Base-by-base conservation (phyloP, 2,113 vertebrate species). In the Elephas maximus region DNA sequence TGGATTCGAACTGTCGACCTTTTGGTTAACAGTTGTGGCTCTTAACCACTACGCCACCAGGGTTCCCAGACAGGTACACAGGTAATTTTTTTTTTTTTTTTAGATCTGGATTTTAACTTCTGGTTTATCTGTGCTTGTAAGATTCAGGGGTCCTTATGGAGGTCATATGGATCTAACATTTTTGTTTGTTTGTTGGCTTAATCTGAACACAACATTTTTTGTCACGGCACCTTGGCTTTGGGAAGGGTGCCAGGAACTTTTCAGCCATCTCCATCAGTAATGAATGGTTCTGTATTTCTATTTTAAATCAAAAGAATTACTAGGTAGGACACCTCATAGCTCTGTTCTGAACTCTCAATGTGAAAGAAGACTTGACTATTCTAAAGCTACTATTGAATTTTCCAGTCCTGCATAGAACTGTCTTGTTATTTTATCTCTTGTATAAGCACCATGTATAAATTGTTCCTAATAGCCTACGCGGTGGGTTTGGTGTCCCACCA, bases 151-250 rank as follows among this genome's bases (percentile, higher is more conserved):
- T 33, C 33, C 1, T 77, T 41, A 30, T 30, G 18, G 33, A 9
- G 73, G n/a, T 33, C 28, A 4, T 81, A 24, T 60, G 15, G 37
- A 9, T 37, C 37, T 78, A 48, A 7, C 23, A 48, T 28, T 76
- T n/a, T 73, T 67, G 26, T 41, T 21, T 67, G 15, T 28, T 67
- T 62, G 23, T 33, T 93, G 53, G 48, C 53, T 84, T 93, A n/a
- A 73, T 90, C 89, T 90, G 90, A 90, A 45, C 71, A 21, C 83
- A 45, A 69, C 33, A 74, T 33, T 84, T 45, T 62, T 83, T 83
- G 1, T 85, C 28, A 87, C 83, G 87, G 74, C 44, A 30, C 73
- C 73, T 83, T 4, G 45, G 53, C 33, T 2, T 0, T 30, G 37
- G 86, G 65, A 81, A 45, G 71, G 45, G 14, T 12, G 33, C 63